Base-by-base conservation (phyloP, 2,888 invertebrate species). In the Andrena trimmerana region DNA sequence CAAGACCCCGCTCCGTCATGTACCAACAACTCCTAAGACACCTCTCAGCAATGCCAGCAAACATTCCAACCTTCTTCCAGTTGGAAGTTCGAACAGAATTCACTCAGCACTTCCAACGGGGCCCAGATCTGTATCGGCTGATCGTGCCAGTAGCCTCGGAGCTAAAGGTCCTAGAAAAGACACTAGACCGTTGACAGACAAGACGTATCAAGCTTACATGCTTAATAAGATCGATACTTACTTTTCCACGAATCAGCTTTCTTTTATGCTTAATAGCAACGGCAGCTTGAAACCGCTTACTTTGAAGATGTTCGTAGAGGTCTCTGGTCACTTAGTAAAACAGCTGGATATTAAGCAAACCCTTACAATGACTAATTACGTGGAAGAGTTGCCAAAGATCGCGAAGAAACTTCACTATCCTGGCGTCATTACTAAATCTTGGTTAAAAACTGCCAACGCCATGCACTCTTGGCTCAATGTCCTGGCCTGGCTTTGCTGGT, bases 361-460 rank as follows among this genome's bases (percentile, higher is more conserved):
- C 2, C 63, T 94, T 1, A 92, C 88, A 0, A 68, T 86, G 5
- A 42, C 71, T 13, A 94, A 93, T 89, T 94, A 93, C 59, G 85
- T 91, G 16, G 94, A 93, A 2, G 91, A 95, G 94, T 81, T 96
- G 62, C 96, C 95, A 0, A 95, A 94, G 83, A 87, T 95, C 69
- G 93, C 94, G 4, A 95, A 95, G 84, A 94, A 95, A 1, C 92
- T 96, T 20, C 94, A 95, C 86, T 96, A 96, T 93, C 95, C 95
- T 0, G 95, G 95, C 7, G 81, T 93, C 0, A 94, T 96, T 16
- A 94, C 95, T 85, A 95, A 96, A 93, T 95, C 96, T 0, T 96
- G 96, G 96, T 92, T 96, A 87, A 95, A 95, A 91, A 95, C 96
- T 0, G 95, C 95, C 4, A 96, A 96, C 92, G 95, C 95, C 0